A percentile compares a stretch with the other conserved stretches of the same genome.
phyloP scores from a whole-genome alignment of 1,140 invertebrate genomes.

The Leptinotarsa defecta region DNA sequence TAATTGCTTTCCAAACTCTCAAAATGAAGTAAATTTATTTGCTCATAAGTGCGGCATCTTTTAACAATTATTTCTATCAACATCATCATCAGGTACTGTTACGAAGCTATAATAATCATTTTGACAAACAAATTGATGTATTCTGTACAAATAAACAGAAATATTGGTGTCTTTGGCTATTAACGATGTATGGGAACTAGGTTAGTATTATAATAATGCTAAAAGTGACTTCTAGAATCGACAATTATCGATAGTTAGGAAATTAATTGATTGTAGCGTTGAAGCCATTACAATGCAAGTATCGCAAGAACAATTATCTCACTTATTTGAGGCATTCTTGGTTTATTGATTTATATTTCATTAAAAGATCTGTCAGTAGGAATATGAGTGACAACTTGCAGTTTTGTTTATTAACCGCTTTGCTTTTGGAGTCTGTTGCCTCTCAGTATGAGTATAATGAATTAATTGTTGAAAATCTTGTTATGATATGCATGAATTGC shows the following conservation, averaged over 20 bases:
- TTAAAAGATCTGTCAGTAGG: not conserved
- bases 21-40: not conserved
- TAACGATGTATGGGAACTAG: conserved; percentile 13
- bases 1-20: conserved; percentile 1
- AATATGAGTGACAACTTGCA: conserved; percentile 1
- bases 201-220: conserved; percentile 11
- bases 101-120: not conserved
- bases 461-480: not conserved
- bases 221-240: not conserved
- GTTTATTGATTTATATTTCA: conserved; percentile 13
- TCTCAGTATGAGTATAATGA: not conserved
- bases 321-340: conserved; percentile 16
- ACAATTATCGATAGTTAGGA: conserved; percentile 10
- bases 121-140: conserved; percentile 2
- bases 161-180: conserved; percentile 4
- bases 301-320: conserved; percentile 12
- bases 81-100: not conserved
- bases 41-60: not conserved
- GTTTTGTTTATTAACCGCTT: not conserved
- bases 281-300: conserved; percentile 6
- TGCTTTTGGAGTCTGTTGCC: not conserved
- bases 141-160: not conserved
- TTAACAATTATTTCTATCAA: conserved; percentile 4
- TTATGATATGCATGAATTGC: not conserved
- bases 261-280: conserved; percentile 8